phyloP scores from a whole-genome alignment of 2,113 vertebrate species.

The Ovis canadensis region DNA sequence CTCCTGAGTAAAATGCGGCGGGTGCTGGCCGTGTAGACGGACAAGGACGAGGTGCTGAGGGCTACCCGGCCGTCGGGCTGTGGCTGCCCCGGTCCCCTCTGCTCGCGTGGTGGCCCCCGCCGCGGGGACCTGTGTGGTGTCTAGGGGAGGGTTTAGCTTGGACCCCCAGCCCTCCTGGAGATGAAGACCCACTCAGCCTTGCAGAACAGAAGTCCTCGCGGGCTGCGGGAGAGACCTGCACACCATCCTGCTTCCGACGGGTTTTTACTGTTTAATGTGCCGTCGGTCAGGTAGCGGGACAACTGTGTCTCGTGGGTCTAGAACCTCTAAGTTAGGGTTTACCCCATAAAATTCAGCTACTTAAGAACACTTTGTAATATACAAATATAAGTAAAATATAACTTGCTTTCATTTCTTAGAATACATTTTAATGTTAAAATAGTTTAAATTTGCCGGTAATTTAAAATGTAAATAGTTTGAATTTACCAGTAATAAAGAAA shows the following conservation, averaged over 20 bases:
- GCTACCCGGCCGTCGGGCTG: accelerated
- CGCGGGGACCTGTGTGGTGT: background rate
- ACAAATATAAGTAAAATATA: background rate
- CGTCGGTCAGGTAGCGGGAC: background rate
- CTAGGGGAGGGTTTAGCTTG: background rate
- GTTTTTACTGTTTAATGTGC: background rate
- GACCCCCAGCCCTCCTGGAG: background rate
- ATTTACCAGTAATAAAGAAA: background rate
- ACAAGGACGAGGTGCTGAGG: background rate
- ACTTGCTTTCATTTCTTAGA: background rate
- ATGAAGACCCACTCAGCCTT: background rate
- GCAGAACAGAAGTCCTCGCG: background rate
- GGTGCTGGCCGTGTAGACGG: background rate
- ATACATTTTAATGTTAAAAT: background rate
- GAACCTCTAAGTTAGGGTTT: background rate
- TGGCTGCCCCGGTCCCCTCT: background rate
- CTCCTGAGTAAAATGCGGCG: background rate
- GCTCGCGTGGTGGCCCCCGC: accelerated
- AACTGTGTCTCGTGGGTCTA: background rate
- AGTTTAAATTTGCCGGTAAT: background rate
- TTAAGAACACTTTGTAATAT: background rate
- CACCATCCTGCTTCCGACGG: background rate
- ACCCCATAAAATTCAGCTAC: background rate
- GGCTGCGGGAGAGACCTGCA: background rate
- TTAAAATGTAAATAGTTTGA: background rate